Percentiles rank a stretch among this genome's conserved stretches.
These are phyloP conservation scores for Phasianus colchicus DNA, from an alignment of 2,113 vertebrate genomes.

Conservation along the genomic window DNA sequence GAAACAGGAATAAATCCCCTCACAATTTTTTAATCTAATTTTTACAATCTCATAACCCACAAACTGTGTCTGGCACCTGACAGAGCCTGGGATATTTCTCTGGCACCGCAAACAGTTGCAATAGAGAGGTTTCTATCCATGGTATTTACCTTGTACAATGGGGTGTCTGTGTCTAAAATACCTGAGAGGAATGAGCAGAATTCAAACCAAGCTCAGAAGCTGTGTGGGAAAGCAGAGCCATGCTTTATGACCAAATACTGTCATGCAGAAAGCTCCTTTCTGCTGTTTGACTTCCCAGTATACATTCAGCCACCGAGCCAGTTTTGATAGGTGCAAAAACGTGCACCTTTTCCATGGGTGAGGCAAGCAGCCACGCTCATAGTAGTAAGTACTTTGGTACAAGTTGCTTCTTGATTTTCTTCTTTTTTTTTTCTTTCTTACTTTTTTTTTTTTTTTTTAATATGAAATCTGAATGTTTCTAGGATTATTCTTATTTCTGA, in stretches of 20 bases:
- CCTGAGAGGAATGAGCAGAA: not conserved
- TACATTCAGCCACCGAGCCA: not conserved
- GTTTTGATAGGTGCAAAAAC: not conserved
- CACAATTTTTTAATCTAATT: not conserved
- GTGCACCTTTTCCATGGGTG: not conserved
- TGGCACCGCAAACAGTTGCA: not conserved
- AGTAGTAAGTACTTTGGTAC: not conserved
- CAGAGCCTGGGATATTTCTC: not conserved
- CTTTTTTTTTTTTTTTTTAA: accelerated
- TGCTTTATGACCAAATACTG: not conserved
- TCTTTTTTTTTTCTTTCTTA: not conserved
- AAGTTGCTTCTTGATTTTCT: not conserved
- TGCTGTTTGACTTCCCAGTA: not conserved
- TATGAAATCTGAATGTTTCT: not conserved
- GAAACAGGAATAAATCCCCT: not conserved
- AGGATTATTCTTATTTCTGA: not conserved
- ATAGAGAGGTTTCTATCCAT: not conserved
- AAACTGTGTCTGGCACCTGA: accelerated
- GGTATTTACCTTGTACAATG: not conserved
- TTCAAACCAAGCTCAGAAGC: not conserved
- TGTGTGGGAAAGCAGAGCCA: not conserved
- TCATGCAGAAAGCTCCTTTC: not conserved
- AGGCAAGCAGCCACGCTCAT: not conserved
- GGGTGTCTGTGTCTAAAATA: not conserved
- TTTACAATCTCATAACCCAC: not conserved